Conservation (phyloP, 2,888 invertebrate species). For the Priocnemis perturbator region DNA sequence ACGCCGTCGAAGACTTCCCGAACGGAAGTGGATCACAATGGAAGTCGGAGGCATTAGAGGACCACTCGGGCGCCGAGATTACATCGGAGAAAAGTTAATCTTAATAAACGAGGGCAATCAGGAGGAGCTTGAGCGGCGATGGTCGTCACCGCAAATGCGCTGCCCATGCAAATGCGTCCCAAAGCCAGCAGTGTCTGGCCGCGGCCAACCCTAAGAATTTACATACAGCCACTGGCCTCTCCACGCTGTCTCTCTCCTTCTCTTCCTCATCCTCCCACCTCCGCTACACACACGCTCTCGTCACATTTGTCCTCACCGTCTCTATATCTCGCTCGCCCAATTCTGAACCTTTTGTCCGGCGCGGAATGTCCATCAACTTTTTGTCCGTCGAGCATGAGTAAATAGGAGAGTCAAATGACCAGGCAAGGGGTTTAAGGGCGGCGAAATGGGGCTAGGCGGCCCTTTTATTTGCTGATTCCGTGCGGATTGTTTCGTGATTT, state of each 20-base stretch:
- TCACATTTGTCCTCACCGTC: no score
- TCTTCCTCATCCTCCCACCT: conserved; percentile 14
- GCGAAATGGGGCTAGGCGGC: conserved; percentile 59
- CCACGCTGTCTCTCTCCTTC: conserved; percentile 21
- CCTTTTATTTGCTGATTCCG: conserved; percentile 76
- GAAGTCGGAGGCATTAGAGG: conserved; percentile 18
- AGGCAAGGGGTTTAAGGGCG: conserved; percentile 71
- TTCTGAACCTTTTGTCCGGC: conserved; percentile 72
- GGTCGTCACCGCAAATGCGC: conserved; percentile 69
- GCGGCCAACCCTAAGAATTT: conserved; percentile 67
- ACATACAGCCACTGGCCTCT: conserved; percentile 63
- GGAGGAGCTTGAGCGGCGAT: conserved; percentile 44
- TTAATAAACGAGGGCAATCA: conserved; percentile 75
- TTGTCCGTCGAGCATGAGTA: conserved; percentile 71
- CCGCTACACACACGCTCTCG: background rate
- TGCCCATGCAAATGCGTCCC: conserved; percentile 72
- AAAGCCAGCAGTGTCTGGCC: conserved; percentile 48
- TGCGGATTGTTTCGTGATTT: conserved; percentile 76
- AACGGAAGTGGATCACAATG: conserved; percentile 9
- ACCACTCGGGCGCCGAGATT: conserved; percentile 57
- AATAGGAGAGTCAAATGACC: conserved; percentile 75
- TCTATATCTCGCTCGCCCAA: conserved; percentile 46
- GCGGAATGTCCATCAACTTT: conserved; percentile 75
- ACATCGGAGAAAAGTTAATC: conserved; percentile 73
- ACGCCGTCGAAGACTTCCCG: conserved; percentile 2